Conservation (phyloP, 1,140 invertebrate genomes). For the Panagrolaimus sp. region DNA sequence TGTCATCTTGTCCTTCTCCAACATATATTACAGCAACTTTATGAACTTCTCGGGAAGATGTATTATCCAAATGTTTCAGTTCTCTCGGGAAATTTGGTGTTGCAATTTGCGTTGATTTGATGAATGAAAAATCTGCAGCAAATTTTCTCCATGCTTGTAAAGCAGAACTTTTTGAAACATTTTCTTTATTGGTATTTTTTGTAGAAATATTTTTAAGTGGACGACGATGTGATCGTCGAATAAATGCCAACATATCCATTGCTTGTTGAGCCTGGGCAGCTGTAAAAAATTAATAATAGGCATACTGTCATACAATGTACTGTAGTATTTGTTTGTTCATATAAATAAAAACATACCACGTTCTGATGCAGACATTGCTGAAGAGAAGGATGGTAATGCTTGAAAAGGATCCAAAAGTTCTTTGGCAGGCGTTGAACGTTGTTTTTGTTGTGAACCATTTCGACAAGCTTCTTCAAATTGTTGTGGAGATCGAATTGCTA, state of each 20-base stretch:
- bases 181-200: too few relatives aligned
- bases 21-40: slow-evolving; percentile 99
- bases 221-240: slow-evolving; percentile 18
- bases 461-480: not conserved
- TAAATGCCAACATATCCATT: slow-evolving; percentile 27
- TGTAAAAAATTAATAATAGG: too few relatives aligned
- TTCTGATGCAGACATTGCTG: slow-evolving; percentile 3
- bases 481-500: not conserved
- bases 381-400: not conserved
- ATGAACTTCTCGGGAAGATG: slow-evolving; percentile 79
- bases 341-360: too few relatives aligned
- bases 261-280: slow-evolving; percentile 12
- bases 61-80: slow-evolving; percentile 49
- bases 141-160: slow-evolving; percentile 32
- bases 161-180: not conserved
- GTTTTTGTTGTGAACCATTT: not conserved
- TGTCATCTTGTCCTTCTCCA: slow-evolving; percentile 85
- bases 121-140: slow-evolving; percentile 31
- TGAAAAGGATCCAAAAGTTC: slow-evolving; percentile 5
- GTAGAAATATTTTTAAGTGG: slow-evolving; percentile 1
- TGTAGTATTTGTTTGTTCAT: too few relatives aligned
- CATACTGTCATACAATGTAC: too few relatives aligned
- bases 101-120: slow-evolving; percentile 19
- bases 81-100: slow-evolving; percentile 44
- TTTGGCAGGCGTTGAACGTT: not conserved